Percentiles rank a stretch among this genome's conserved stretches.
phyloP scores from a whole-genome alignment of 2,888 invertebrate genomes.

The Apamea monoglypha region DNA sequence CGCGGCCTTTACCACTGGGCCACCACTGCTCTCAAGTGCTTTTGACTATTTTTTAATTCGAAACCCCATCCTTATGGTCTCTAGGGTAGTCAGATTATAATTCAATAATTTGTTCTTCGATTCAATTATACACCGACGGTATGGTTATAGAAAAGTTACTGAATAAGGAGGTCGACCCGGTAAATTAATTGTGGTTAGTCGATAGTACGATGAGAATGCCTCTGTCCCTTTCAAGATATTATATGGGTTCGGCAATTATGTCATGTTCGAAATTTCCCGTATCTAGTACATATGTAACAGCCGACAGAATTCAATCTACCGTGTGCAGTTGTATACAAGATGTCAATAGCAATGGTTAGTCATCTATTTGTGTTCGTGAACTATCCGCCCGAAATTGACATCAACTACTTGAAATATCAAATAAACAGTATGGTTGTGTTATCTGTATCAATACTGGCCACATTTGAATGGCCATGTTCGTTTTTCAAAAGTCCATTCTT shows the following conservation, averaged over 20 bases:
- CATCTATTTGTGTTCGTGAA: slow-evolving; percentile 27
- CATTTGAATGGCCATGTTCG: slow-evolving; percentile 7
- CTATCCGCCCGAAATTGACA: not conserved
- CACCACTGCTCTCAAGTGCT: not conserved
- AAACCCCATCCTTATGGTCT: not conserved
- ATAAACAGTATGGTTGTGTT: slow-evolving; percentile 10
- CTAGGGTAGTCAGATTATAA: not conserved
- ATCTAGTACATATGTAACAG: slow-evolving; percentile 32
- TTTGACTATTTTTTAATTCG: not conserved
- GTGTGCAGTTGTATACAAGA: slow-evolving; percentile 38
- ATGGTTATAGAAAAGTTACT: slow-evolving; percentile 37
- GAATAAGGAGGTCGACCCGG: slow-evolving; percentile 47
- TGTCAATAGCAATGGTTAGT: slow-evolving; percentile 38
- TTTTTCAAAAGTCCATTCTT: slow-evolving; percentile 19
- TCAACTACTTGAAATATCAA: slow-evolving; percentile 38
- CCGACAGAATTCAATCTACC: slow-evolving; percentile 18
- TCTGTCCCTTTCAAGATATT: slow-evolving; percentile 50
- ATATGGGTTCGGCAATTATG: slow-evolving; percentile 48
- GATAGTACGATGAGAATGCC: slow-evolving; percentile 47
- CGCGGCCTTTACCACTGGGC: not conserved
- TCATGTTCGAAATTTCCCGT: slow-evolving; percentile 22
- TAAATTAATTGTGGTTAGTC: slow-evolving; percentile 52
- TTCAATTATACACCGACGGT: slow-evolving; percentile 3
- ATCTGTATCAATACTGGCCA: not conserved
- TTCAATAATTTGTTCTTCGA: slow-evolving; percentile 24